These are phyloP conservation scores for Trichomalopsis sarcophagae DNA, from an alignment of 1,140 invertebrate genomes.

Conservation along the genomic window DNA sequence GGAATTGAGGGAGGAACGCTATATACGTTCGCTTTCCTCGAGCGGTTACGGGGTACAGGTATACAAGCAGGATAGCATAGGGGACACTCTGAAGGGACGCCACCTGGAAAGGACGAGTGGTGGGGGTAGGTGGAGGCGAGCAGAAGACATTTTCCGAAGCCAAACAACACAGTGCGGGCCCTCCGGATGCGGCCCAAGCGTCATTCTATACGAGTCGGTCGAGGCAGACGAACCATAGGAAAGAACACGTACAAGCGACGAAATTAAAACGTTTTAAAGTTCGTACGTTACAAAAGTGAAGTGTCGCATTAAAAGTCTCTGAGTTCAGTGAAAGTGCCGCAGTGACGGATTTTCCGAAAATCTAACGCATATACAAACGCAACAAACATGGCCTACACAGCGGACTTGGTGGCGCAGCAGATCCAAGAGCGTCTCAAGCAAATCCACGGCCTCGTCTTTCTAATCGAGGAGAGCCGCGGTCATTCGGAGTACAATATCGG, in stretches of 20 bases:
- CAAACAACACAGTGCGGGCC: not conserved
- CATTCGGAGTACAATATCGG: slow-evolving; percentile 85
- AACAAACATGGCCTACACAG: not conserved
- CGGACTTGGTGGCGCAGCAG: not conserved
- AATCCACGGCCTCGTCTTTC: slow-evolving; percentile 83
- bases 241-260: not conserved
- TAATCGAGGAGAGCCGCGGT: slow-evolving; percentile 85
- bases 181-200: not conserved
- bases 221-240: not conserved
- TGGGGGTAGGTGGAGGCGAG: not conserved
- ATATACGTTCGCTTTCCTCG: too few species aligned
- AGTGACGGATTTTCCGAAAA: too few species aligned
- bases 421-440: slow-evolving; percentile 85
- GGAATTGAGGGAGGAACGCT: too few species aligned
- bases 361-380: not conserved
- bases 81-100: not conserved
- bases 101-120: not conserved
- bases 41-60: too few species aligned
- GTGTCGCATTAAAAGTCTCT: too few species aligned
- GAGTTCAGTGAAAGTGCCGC: too few species aligned
- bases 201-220: not conserved
- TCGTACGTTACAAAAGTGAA: too few species aligned
- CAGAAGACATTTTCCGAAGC: not conserved
- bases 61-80: too few species aligned
- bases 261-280: not conserved